phyloP scores from a whole-genome alignment of 2,797 vertebrate genomes.

The Pterois miles region DNA sequence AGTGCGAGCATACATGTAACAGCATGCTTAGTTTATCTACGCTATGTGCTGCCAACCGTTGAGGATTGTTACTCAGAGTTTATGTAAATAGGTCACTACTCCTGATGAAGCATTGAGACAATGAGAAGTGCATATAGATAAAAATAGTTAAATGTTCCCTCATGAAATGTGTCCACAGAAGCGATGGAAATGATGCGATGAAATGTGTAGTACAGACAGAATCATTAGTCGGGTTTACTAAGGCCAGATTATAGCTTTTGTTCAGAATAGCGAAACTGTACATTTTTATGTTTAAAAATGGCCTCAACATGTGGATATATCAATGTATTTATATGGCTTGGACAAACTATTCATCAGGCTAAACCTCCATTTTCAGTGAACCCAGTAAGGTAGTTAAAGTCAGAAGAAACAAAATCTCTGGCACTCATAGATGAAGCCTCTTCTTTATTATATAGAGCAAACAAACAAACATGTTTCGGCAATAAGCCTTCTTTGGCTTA shows the following conservation, averaged over 20 bases:
- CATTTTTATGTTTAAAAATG: not conserved
- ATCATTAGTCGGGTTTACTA: not conserved
- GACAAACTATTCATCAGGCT: too few species aligned
- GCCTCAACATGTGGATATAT: not conserved
- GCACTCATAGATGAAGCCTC: too few species aligned
- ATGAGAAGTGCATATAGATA: not conserved
- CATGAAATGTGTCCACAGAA: not conserved
- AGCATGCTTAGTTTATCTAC: constrained; percentile 25
- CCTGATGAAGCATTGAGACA: constrained; percentile 19
- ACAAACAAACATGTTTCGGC: too few species aligned
- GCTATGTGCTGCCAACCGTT: constrained; percentile 45
- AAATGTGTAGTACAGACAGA: not conserved
- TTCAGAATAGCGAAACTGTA: not conserved
- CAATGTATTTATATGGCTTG: not conserved
- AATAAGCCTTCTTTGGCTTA: too few species aligned
- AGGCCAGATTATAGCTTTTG: not conserved
- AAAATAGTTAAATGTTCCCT: not conserved
- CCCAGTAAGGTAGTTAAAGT: too few species aligned
- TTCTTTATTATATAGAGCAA: too few species aligned
- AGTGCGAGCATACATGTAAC: constrained; percentile 30
- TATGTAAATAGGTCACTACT: constrained; percentile 59
- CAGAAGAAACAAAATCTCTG: too few species aligned
- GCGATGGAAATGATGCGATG: not conserved
- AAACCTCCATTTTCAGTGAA: too few species aligned
- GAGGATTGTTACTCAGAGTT: constrained; percentile 24